Conservation (phyloP, 1,140 invertebrate species). For the Drosophila arizonae region DNA sequence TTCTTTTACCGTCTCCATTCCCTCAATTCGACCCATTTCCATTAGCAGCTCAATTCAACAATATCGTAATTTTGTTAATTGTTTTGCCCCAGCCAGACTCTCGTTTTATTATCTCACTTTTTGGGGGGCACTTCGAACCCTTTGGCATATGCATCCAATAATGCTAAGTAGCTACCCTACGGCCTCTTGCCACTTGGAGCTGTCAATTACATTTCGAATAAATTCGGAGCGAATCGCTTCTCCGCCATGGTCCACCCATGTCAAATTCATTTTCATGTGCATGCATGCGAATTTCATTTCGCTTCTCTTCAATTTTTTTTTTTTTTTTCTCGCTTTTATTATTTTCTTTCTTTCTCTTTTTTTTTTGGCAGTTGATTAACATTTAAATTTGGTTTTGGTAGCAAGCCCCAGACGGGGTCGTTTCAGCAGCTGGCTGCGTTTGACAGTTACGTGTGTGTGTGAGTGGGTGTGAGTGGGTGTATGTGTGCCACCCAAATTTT, state of each 20-base stretch:
- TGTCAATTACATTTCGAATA: conserved; percentile 71
- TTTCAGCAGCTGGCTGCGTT: conserved; percentile 50
- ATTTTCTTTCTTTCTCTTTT: conserved; percentile 30
- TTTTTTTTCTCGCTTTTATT: conserved; percentile 19
- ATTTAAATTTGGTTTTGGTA: conserved; percentile 73
- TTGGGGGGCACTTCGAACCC: conserved; percentile 1
- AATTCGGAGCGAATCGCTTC: conserved; percentile 11
- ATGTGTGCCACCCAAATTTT: conserved; percentile 47
- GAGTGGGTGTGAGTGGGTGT: not conserved
- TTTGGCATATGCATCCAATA: conserved; percentile 14
- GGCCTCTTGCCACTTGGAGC: conserved; percentile 57
- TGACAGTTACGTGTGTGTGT: conserved; percentile 59
- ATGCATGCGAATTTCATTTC: conserved; percentile 69
- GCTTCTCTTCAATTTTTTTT: conserved; percentile 52
- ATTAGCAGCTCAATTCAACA: not conserved
- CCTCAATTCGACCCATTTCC: too few species aligned
- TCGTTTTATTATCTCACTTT: conserved; percentile 28
- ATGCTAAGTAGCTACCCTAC: conserved; percentile 23
- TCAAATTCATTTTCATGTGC: conserved; percentile 79
- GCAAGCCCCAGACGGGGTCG: conserved; percentile 42
- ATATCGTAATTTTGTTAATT: conserved; percentile 43
- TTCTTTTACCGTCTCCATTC: too few species aligned
- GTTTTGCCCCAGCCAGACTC: conserved; percentile 20
- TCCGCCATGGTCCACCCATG: conserved; percentile 48
- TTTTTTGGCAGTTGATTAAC: conserved; percentile 70